These are phyloP conservation scores for Danio tinwini DNA, from an alignment of 2,797 vertebrate species.

Conservation along the genomic window DNA sequence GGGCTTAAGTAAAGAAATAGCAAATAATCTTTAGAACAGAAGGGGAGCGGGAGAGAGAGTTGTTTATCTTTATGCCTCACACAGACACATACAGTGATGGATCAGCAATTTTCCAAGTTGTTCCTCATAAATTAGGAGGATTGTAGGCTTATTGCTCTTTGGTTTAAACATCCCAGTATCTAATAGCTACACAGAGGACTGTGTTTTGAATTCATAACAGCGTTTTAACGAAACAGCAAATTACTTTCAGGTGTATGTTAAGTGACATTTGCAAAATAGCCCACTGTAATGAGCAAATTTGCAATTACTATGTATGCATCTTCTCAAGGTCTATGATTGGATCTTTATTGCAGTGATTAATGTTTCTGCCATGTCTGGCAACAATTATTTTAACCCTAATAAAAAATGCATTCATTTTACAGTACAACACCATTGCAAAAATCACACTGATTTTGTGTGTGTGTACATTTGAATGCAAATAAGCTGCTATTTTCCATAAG, in stretches of 20 bases:
- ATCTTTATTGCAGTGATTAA: too few relatives aligned
- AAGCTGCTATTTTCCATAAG: too few relatives aligned
- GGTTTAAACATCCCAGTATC: constrained; percentile 5
- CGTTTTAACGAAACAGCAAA: background rate
- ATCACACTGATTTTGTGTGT: too few relatives aligned
- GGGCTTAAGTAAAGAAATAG: background rate
- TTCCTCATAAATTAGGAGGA: background rate
- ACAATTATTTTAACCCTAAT: too few relatives aligned
- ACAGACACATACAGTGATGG: constrained; percentile 17
- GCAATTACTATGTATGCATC: too few relatives aligned
- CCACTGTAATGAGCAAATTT: too few relatives aligned
- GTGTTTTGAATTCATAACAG: constrained; percentile 18
- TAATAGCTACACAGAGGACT: background rate
- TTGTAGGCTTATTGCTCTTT: constrained; percentile 8
- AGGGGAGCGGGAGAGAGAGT: background rate
- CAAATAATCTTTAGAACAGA: background rate
- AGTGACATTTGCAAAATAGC: too few relatives aligned
- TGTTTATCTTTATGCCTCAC: constrained; percentile 3
- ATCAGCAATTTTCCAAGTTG: constrained; percentile 23
- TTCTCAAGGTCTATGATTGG: too few relatives aligned
- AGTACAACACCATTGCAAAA: too few relatives aligned
- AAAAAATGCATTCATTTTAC: too few relatives aligned
- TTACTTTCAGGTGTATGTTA: background rate
- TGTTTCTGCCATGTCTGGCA: too few relatives aligned
- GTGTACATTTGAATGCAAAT: too few relatives aligned